Evolutionary conservation across 2,797 vertebrate species (phyloP), one percentile per base, ranked within the genome.

Genomic region (Spondyliosoma cantharus): DNA sequence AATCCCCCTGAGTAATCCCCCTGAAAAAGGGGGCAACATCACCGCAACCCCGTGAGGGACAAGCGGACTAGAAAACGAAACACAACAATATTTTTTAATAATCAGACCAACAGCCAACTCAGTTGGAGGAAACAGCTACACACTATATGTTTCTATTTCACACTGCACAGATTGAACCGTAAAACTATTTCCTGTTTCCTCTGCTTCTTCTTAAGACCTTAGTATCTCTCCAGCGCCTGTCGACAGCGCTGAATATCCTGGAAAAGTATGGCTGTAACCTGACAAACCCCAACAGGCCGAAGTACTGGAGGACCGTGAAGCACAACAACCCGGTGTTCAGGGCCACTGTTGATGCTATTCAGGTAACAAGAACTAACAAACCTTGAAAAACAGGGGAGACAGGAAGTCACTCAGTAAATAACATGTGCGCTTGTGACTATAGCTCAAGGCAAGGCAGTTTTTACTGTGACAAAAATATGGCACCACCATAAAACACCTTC

Each of bases 281-380:
- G 19, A 96, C 97, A 4, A 96, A 94, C 74, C 93, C 95, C 3
- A 95, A 93, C 90, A 91, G 96, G 49, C 97, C 97, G 2, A 96
- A 95, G 62, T 97, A 94, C 89, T 98, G 97, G 97, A 96, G 96
- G 49, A 96, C 95, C 0, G 97, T 98, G 66, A 97, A 97, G 78
- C 96, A 96, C 93, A 97, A 97, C 89, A 98, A 98, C 81, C 97
- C 96, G 0, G 97, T 97, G n/a, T 98, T 98, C 91, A 96, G 94
- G 71, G 95, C 94, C 78, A 97, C 96, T 0, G 97, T 98, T 32
- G 96, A 97, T 78, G 94, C 96, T 16, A 93, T 98, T 80, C 94
- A 96, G 94, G 97, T 97, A 74, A 88, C 2, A 37, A 24, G 58
- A 43, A 56, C 0, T 14, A 22, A 58, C 15, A 8, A 43, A 59